Evolutionary conservation across 2,113 vertebrate genomes (phyloP).

Genomic region (Patagioenas fasciata): DNA sequence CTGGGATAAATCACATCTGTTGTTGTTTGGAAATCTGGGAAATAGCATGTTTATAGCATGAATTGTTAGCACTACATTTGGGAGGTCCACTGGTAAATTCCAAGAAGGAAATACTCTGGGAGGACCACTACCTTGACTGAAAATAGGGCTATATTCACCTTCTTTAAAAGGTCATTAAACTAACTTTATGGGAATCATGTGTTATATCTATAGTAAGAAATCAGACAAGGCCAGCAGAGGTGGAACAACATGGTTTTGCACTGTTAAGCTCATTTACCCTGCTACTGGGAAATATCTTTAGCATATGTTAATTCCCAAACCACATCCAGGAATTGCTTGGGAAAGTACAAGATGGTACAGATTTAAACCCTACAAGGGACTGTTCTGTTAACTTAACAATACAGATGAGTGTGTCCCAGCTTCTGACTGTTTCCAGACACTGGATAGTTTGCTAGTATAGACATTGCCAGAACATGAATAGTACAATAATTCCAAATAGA

Average conservation of each 20-base stretch:
- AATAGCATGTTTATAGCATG: neutral
- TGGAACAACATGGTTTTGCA: neutral
- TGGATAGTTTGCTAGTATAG: neutral
- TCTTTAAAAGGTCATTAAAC: neutral
- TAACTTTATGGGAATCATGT: neutral
- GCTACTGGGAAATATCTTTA: neutral
- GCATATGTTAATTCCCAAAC: neutral
- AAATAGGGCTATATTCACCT: neutral
- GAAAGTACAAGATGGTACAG: neutral
- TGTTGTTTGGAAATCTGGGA: neutral
- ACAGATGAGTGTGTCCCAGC: neutral
- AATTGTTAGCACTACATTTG: neutral
- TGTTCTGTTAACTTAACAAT: neutral
- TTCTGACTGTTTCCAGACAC: neutral
- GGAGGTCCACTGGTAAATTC: neutral
- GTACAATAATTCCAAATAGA: neutral
- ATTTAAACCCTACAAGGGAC: neutral
- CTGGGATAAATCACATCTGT: neutral
- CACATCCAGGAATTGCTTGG: neutral
- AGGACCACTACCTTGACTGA: neutral
- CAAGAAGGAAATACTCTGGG: neutral
- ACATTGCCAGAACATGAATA: neutral
- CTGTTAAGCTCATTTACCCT: neutral
- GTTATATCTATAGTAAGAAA: neutral
- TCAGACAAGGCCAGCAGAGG: neutral